phyloP scores from a whole-genome alignment of 2,113 vertebrate species.

The Pelobates fuscus region DNA sequence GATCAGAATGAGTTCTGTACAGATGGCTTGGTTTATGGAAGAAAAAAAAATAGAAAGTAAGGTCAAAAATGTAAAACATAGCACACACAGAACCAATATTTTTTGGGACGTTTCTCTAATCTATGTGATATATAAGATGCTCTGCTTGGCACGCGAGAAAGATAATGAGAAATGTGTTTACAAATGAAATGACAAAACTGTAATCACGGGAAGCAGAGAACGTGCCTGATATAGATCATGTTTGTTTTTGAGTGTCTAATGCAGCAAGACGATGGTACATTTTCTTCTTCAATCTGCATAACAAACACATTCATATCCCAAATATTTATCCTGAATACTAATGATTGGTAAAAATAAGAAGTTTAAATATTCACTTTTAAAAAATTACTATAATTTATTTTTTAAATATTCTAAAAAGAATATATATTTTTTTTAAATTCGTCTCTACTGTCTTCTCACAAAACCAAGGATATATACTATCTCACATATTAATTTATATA shows the following conservation, averaged over 20 bases:
- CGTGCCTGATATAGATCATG: slow-evolving; percentile 38
- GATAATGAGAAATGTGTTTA: slow-evolving; percentile 48
- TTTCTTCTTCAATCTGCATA: slow-evolving; percentile 39
- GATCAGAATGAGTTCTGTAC: slow-evolving; percentile 12
- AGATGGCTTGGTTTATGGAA: slow-evolving; percentile 39
- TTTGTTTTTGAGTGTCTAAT: slow-evolving; percentile 39
- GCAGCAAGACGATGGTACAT: slow-evolving; percentile 17
- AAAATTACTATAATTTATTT: neutral
- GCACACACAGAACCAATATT: slow-evolving; percentile 10
- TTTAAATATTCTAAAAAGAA: no score
- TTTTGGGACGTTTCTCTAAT: slow-evolving; percentile 13
- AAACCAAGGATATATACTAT: no score
- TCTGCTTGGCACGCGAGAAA: slow-evolving; percentile 36
- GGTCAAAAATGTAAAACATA: neutral
- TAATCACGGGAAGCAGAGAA: slow-evolving; percentile 35
- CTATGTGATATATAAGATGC: slow-evolving; percentile 26
- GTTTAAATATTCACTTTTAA: neutral
- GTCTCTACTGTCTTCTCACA: no score
- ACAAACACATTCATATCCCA: slow-evolving; percentile 15
- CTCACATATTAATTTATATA: no score
- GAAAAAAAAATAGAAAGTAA: slow-evolving; percentile 11
- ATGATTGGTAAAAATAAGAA: slow-evolving; percentile 22
- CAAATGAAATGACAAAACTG: slow-evolving; percentile 46
- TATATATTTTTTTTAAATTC: no score
- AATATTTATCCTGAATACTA: slow-evolving; percentile 27